Base-by-base conservation (phyloP, 2,113 vertebrate genomes). In the Sarotherodon lohbergeri region DNA sequence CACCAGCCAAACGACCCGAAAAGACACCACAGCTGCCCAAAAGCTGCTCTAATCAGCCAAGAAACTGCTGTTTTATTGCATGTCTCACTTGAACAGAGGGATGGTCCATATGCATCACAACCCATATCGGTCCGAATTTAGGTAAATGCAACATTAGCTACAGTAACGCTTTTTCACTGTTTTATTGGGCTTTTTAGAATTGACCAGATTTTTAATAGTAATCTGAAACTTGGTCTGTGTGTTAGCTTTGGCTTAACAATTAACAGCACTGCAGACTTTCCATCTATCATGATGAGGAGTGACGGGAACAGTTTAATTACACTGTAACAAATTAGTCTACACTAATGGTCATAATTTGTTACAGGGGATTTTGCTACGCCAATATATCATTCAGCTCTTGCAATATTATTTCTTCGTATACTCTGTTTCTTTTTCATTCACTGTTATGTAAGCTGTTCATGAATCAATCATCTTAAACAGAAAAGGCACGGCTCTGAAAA, bases 21-120 rank as follows among this genome's bases (percentile, higher is more conserved):
- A 76, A 66, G 86, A 93, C 61, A 41, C 59, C 39, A 12, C 59
- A 54, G 85, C 88, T 91, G 87, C 80, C 78, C 85, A 68, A 66
- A 79, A 82, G 68, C 84, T 34, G 81, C 76, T 90, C 63, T 29
- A 78, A 66, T 61, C 52, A 86, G 91, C 84, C 89, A 66, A 84
- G 73, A 80, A 83, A 82, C 52, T 0, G 48, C 48, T 82, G 39
- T 89, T 91, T 91, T 81, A 81, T 80, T 84, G n/a, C 8, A 50
- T 41, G 27, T 84, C 82, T 89, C 79, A 46, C 79, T 89, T 56
- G 27, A 83, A 48, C 43, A 36, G 16, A 84, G 9, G 19, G 90
- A 79, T n/a, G 11, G 41, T n/a, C 36, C 29, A 22, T 43, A 56
- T 14, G 5, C 36, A 16, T 7, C 32, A 78, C 46, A 61, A 36